phyloP scores from a whole-genome alignment of 1,140 invertebrate species.

The Meloidogyne chitwoodi region DNA sequence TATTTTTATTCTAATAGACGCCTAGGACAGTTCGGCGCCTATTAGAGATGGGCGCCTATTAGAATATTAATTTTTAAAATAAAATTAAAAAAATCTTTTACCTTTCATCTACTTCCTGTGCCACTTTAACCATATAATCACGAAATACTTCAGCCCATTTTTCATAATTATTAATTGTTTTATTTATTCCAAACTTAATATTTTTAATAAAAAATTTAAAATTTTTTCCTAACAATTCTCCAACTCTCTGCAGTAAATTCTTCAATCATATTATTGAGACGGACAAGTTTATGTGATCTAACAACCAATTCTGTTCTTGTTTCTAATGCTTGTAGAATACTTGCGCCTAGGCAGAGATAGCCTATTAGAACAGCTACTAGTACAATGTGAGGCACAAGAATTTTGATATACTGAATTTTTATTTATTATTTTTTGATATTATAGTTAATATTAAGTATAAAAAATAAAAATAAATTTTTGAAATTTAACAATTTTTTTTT shows the following conservation, averaged over 20 bases:
- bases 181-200: not conserved
- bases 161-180: not conserved
- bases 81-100: not conserved
- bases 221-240: slow-evolving; percentile 25
- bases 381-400: slow-evolving; percentile 57
- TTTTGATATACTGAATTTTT: slow-evolving; percentile 56
- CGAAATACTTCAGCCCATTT: not conserved
- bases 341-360: slow-evolving; percentile 57
- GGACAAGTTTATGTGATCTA: slow-evolving; percentile 42
- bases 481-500: not conserved
- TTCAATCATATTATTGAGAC: slow-evolving; percentile 54
- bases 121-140: slow-evolving; percentile 58
- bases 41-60: too few species aligned
- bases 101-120: slow-evolving; percentile 55
- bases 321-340: slow-evolving; percentile 55
- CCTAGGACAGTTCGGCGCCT: too few species aligned
- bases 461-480: too few species aligned
- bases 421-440: not conserved
- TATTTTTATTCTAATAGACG: too few species aligned
- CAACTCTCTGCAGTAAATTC: slow-evolving; percentile 59
- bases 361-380: slow-evolving; percentile 56
- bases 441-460: too few species aligned
- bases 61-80: too few species aligned
- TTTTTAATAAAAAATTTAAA: not conserved
- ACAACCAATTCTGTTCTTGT: slow-evolving; percentile 53